Evolutionary conservation across 2,113 vertebrate genomes (phyloP).

Genomic region (Heteronetta atricapilla): DNA sequence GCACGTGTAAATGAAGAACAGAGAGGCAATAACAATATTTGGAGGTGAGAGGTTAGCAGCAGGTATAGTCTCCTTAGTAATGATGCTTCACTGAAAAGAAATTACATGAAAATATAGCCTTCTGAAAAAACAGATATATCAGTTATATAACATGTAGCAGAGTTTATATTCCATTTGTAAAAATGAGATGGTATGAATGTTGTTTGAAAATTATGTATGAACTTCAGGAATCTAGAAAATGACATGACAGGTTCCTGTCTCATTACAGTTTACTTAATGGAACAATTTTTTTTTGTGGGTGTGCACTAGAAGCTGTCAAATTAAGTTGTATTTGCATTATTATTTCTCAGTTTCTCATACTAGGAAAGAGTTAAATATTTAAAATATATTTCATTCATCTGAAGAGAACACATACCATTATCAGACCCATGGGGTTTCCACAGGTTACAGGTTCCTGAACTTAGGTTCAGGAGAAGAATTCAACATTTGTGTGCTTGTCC

Average conservation of each 20-base stretch:
- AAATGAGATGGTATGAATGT: slow-evolving; percentile 7
- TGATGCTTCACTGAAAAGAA: slow-evolving; percentile 48
- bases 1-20: slow-evolving; percentile 57
- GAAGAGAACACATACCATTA: neutral
- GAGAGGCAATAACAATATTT: slow-evolving; percentile 52
- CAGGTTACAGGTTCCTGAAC: neutral
- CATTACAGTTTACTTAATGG: neutral
- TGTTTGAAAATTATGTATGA: slow-evolving; percentile 39
- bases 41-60: slow-evolving; percentile 53
- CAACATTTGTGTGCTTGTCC: fast-evolving
- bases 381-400: neutral
- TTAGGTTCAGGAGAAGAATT: neutral
- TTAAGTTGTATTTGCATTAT: neutral
- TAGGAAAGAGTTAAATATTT: neutral
- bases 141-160: neutral
- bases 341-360: neutral
- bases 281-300: neutral
- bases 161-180: slow-evolving; percentile 53
- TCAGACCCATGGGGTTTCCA: neutral
- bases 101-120: neutral
- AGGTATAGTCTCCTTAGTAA: neutral
- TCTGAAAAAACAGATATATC: slow-evolving; percentile 53
- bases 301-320: neutral
- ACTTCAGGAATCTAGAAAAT: neutral
- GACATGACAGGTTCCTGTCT: neutral